phyloP scores from a whole-genome alignment of 37 sponge, comb jelly and placozoan genomes.

The Chondrosia reniformis region DNA sequence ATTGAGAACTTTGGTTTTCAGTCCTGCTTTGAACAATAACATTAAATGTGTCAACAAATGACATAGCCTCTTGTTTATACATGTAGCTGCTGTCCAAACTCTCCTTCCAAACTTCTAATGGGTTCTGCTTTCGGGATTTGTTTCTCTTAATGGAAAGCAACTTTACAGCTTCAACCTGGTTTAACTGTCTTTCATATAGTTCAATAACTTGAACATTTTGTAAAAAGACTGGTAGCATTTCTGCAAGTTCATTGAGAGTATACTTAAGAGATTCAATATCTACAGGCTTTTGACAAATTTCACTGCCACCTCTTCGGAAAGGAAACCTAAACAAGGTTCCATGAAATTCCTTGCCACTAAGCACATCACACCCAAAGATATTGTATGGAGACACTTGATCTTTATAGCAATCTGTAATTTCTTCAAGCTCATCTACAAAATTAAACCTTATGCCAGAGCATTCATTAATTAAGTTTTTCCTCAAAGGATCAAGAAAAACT shows the following conservation, averaged over 20 bases:
- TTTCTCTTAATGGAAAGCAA: neutral
- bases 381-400: slow-evolving; percentile 76
- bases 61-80: neutral
- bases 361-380: slow-evolving; percentile 65
- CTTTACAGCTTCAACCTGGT: neutral
- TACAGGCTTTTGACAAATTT: slow-evolving; percentile 22
- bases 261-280: neutral
- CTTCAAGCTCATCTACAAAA: neutral
- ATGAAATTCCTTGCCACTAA: slow-evolving; percentile 27
- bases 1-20: neutral
- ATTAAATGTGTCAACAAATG: neutral
- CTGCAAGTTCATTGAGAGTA: slow-evolving; percentile 19
- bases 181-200: slow-evolving; percentile 28
- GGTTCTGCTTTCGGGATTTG: neutral
- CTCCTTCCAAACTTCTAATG: neutral
- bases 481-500: slow-evolving; percentile 77
- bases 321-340: slow-evolving; percentile 85
- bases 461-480: slow-evolving; percentile 43
- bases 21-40: neutral
- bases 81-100: neutral
- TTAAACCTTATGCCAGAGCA: slow-evolving; percentile 60
- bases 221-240: slow-evolving; percentile 51
- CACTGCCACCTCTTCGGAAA: slow-evolving; percentile 34
- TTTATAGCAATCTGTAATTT: slow-evolving; percentile 3
- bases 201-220: slow-evolving; percentile 40